Evolutionary conservation across 2,113 vertebrate genomes (phyloP).

Genomic region (Neogobius melanostomus): DNA sequence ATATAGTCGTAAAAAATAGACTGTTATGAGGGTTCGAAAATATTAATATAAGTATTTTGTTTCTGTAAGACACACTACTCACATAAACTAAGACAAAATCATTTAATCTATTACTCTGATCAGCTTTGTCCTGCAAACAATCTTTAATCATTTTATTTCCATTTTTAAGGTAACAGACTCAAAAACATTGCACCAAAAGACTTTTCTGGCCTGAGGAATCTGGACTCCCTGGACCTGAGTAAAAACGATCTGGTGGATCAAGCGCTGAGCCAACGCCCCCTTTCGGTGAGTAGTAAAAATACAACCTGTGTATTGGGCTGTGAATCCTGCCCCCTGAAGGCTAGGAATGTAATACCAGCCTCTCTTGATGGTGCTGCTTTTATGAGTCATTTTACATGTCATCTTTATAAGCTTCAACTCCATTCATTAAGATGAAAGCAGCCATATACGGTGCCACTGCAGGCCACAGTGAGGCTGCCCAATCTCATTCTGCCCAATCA

Average conservation of each 20-base stretch:
- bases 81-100: too few species aligned
- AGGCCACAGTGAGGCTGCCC: slow-evolving; percentile 39
- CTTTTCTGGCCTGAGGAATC: slow-evolving; percentile 73
- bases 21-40: too few species aligned
- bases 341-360: not conserved
- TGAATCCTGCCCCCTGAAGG: not conserved
- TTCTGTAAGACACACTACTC: too few species aligned
- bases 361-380: not conserved
- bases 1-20: too few species aligned
- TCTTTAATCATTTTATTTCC: too few species aligned
- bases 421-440: slow-evolving; percentile 57
- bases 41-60: too few species aligned
- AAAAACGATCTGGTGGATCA: slow-evolving; percentile 75
- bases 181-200: slow-evolving; percentile 53
- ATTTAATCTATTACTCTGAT: not conserved
- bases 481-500: slow-evolving; percentile 54
- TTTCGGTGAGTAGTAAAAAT: slow-evolving; percentile 62
- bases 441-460: slow-evolving; percentile 50
- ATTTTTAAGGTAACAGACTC: slow-evolving; percentile 77
- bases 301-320: not conserved
- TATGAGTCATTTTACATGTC: slow-evolving; percentile 20
- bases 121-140: not conserved
- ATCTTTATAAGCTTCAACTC: slow-evolving; percentile 29
- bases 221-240: slow-evolving; percentile 81
- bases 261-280: slow-evolving; percentile 63